Conservation (phyloP, 2,888 invertebrate species). For the Azorinus chamasolen region DNA sequence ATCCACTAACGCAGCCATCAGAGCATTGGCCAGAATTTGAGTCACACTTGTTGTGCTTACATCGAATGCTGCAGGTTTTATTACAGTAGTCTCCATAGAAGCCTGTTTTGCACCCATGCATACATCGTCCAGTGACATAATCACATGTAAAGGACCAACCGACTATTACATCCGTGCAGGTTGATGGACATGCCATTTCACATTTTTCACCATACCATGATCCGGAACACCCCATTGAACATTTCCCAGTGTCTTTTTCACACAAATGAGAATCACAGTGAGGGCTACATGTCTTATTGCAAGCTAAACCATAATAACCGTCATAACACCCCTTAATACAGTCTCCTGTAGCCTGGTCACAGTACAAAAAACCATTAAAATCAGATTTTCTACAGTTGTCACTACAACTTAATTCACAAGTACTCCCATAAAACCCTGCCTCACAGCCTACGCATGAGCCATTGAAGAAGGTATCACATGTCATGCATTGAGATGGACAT, state of each 20-base stretch:
- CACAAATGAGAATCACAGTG: conserved; percentile 57
- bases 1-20: conserved; percentile 56
- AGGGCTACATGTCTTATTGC: conserved; percentile 56
- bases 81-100: conserved; percentile 58
- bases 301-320: conserved; percentile 47
- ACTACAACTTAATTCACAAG: conserved; percentile 56
- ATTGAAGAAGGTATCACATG: conserved; percentile 35
- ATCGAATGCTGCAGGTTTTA: conserved; percentile 47
- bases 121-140: conserved; percentile 36
- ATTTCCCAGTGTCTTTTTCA: conserved; percentile 57
- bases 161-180: conserved; percentile 37
- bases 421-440: conserved; percentile 56
- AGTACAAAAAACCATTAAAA: conserved; percentile 29
- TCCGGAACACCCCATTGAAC: conserved; percentile 53
- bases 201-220: conserved; percentile 62
- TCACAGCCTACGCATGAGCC: conserved; percentile 57
- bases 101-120: conserved; percentile 49
- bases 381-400: conserved; percentile 7
- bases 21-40: conserved; percentile 44
- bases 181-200: conserved; percentile 55
- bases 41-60: conserved; percentile 56
- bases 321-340: conserved; percentile 29
- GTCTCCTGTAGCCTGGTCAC: conserved; percentile 38
- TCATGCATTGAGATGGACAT: conserved; percentile 50
- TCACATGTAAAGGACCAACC: conserved; percentile 46